Percentiles rank a stretch among this genome's conserved stretches.
phyloP scores from a whole-genome alignment of 2,888 invertebrate genomes.

The Holacanthella duospinosa region DNA sequence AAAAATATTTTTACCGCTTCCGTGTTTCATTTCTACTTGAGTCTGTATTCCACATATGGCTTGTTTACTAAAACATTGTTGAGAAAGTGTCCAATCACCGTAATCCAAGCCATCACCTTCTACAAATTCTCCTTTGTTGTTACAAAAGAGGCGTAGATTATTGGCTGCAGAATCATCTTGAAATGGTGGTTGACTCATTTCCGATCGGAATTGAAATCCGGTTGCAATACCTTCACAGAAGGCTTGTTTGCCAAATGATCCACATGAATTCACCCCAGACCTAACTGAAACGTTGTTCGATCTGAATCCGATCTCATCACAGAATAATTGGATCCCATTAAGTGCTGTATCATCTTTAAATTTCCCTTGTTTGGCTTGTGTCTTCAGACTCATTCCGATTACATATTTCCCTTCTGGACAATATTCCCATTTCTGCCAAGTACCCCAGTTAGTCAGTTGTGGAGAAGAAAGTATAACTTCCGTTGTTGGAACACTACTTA shows the following conservation, averaged over 20 bases:
- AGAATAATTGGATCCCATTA: conserved; percentile 30
- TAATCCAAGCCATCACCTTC: conserved; percentile 26
- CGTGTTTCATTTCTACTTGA: conserved; percentile 21
- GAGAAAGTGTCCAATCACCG: conserved; percentile 25
- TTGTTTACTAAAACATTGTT: conserved; percentile 20
- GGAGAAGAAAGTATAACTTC: conserved; percentile 13
- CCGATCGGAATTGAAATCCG: conserved; percentile 31
- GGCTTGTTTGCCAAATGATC: conserved; percentile 17
- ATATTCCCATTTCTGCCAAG: conserved; percentile 23
- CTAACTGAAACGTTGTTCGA: conserved; percentile 2
- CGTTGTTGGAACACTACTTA: too few relatives aligned
- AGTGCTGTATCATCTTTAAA: conserved; percentile 28
- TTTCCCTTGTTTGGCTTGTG: conserved; percentile 20
- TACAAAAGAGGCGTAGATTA: conserved; percentile 20
- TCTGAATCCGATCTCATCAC: conserved; percentile 15
- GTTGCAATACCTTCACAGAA: conserved; percentile 25
- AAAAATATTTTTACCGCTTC: too few relatives aligned
- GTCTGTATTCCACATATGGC: conserved; percentile 28
- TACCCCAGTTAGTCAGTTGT: conserved; percentile 28
- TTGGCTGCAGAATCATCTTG: conserved; percentile 31
- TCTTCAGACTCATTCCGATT: conserved; percentile 29
- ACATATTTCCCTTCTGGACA: conserved; percentile 24
- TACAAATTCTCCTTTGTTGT: conserved; percentile 12
- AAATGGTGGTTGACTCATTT: conserved; percentile 18
- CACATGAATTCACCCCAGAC: conserved; percentile 15